Evolutionary conservation across 64 coral and sea anemone species (phyloP), one percentile per base, ranked within the genome.

Genomic region (Montipora efflorescens): DNA sequence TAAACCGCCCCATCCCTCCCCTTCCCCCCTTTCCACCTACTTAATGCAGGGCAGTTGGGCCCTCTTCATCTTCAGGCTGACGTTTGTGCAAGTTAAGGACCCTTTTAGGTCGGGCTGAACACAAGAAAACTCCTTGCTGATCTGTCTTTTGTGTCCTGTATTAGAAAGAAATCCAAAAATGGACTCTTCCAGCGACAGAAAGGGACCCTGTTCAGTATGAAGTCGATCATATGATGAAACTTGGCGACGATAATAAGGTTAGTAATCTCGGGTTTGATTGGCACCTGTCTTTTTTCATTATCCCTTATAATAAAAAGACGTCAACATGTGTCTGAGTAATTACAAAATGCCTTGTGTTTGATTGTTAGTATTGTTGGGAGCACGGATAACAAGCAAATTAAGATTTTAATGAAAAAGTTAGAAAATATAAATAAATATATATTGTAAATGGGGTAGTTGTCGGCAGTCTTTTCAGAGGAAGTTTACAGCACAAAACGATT

Each of bases 171-270:
- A 48, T 97, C 5, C 90, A 79, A 45, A 11, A 84, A 1, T 97
- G 95, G 95, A 94, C 94, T 19, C 59, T 94, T 59, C 92, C 95
- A 6, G 93, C 90, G 3, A 88, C 57, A 57, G 67, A 67, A 50
- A 69, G 74, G n/a, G 95, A 96, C 28, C 95, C 95, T 5, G 79
- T 90, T 52, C 48, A 78, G 67, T 47, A 48, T 49, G 95, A 97
- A 84, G 89, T 86, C 3, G 78, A 94, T 59, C 95, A 97, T 83
- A 78, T 97, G 6, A 97, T 97, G 95, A 94, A 12, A 75, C 66
- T 91, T 22, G 95, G 89, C 21, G 92, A 97, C 53, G 72, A 83
- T 21, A 36, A 97, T 19, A 77, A 97, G 78, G 95, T 97, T 57
- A 86, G n/a, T 20, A 83, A 8, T 57, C 28, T 28, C 23, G 58